Base-by-base conservation (phyloP, 2,888 invertebrate species). In the Cryptocephalus moraei region DNA sequence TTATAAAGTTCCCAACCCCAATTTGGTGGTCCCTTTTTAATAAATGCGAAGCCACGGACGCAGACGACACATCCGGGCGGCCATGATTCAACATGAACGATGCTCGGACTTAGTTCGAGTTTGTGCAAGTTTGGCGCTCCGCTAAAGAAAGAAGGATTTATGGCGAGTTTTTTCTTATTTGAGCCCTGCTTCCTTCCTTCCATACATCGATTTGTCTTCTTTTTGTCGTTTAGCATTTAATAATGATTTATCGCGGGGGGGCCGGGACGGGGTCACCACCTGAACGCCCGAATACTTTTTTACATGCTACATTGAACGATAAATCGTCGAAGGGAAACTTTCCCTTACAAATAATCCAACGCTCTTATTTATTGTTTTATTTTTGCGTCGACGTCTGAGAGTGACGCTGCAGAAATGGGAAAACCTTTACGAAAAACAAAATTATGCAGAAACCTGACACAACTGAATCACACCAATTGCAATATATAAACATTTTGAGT, bases 51-150 rank as follows among this genome's bases (percentile, higher is more conserved):
- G 62, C 66, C 66, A 64, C 66, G 67, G 22, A 6, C 22, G 58
- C 63, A 63, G 62, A 62, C 65, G 65, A 63, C 67, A 66, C 67
- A 66, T 62, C 60, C 59, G 58, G 55, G 61, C 62, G 57, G 67
- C 68, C 67, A 70, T 70, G 66, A 66, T 65, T 70, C 69, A 70
- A 66, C 63, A 65, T 69, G 69, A 69, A 67, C 67, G 68, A 68
- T 68, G 68, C 65, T 63, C 66, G 66, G 70, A 69, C 69, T 70
- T 70, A 66, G 65, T 61, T 60, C 62, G 64, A 67, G 67, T 67
- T 69, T 66, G 67, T 66, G 66, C 66, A 69, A 66, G 65, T 69
- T 67, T 59, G 62, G 63, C 62, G 59, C 61, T 62, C 60, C 56
- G 63, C 62, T 64, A 66, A 65, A 65, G 63, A 65, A 67, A 68